Conservation (phyloP, 2,888 invertebrate genomes). For the Ceratothoa steindachneri region DNA sequence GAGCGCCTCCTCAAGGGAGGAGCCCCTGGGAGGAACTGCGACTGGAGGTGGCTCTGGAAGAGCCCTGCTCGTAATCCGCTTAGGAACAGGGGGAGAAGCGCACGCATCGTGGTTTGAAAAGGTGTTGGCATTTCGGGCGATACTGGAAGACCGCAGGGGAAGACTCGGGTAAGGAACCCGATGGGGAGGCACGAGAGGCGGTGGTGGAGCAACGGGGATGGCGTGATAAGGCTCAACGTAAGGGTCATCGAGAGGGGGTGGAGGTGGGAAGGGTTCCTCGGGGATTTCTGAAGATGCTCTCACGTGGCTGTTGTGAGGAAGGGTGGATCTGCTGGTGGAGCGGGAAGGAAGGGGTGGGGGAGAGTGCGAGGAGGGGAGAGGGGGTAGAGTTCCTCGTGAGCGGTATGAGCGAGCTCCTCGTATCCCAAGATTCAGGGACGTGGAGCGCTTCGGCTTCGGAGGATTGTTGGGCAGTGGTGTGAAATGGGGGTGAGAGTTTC, state of each 20-base stretch:
- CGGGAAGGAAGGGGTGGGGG: background rate
- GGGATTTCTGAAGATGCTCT: background rate
- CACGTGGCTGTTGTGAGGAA: background rate
- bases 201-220: constrained; percentile 1
- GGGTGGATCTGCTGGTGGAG: background rate
- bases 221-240: constrained; percentile 8
- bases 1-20: background rate
- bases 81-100: constrained; percentile 36
- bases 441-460: background rate
- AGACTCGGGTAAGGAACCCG: background rate
- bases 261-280: background rate
- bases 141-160: constrained; percentile 17
- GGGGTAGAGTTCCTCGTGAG: background rate
- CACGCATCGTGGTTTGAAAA: background rate
- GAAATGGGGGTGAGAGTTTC: background rate
- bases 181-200: background rate
- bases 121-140: background rate
- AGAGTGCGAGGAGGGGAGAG: background rate
- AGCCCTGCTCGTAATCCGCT: constrained; percentile 37
- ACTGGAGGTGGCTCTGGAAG: constrained; percentile 31
- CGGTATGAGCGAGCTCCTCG: background rate
- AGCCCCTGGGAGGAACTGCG: background rate
- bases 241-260: background rate
- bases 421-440: background rate
- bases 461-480: background rate